Conservation (phyloP, 2,888 invertebrate species). For the Aspidiotus rigidus region DNA sequence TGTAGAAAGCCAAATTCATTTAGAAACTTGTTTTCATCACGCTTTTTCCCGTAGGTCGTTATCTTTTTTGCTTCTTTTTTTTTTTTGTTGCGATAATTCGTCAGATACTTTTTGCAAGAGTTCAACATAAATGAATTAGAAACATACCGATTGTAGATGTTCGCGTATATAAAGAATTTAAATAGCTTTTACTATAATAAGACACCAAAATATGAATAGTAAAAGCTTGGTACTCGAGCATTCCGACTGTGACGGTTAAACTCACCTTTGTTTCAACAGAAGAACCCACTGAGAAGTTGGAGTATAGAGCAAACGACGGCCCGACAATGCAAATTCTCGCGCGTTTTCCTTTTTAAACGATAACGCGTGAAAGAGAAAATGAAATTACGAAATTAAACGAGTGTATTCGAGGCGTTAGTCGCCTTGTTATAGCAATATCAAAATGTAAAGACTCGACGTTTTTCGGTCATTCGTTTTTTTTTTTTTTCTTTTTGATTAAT, state of each 20-base stretch:
- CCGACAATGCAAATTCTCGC: not conserved
- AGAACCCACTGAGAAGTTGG: not conserved
- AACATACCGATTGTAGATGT: not conserved
- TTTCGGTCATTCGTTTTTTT: not conserved
- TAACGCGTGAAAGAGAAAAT: not conserved
- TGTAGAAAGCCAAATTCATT: no score
- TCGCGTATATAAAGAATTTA: not conserved
- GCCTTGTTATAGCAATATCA: not conserved
- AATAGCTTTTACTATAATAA: not conserved
- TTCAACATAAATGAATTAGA: not conserved
- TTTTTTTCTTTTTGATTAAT: conserved; percentile 13
- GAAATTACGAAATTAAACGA: conserved; percentile 2
- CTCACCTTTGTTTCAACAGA: not conserved
- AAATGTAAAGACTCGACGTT: conserved; percentile 3
- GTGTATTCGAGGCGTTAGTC: not conserved
- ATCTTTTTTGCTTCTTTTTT: no score
- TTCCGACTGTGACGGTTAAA: not conserved
- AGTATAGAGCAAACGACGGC: not conserved
- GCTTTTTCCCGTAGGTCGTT: no score
- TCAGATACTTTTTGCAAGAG: no score
- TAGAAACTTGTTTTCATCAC: no score
- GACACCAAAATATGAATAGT: not conserved
- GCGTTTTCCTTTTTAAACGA: not conserved
- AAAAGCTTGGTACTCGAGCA: not conserved
- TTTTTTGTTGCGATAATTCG: no score